Evolutionary conservation across 2,797 vertebrate species (phyloP).

Genomic region (Todus mexicanus): DNA sequence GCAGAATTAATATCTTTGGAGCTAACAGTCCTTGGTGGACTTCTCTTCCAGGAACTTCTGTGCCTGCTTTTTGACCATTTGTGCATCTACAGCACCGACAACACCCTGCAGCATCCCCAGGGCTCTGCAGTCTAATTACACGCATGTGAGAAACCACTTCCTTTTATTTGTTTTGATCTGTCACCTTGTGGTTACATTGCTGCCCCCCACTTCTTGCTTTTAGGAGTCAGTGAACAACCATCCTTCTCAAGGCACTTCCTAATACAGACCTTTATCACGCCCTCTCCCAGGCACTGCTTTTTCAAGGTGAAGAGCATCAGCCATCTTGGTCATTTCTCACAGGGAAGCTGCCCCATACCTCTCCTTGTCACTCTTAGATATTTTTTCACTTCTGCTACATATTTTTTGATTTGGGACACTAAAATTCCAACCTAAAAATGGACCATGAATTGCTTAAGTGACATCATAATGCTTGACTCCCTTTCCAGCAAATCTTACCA

Average conservation of each 20-base stretch:
- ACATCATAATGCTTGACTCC: background rate
- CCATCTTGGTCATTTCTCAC: background rate
- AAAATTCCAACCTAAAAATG: background rate
- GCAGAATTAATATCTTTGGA: background rate
- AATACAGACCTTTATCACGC: background rate
- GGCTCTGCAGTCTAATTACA: background rate
- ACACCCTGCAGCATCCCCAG: background rate
- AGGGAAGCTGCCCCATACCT: background rate
- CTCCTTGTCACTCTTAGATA: background rate
- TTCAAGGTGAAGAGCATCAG: background rate
- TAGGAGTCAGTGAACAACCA: background rate
- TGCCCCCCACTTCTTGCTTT: slow-evolving; percentile 31
- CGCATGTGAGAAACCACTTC: slow-evolving; percentile 33
- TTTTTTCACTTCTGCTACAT: background rate
- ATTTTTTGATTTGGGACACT: background rate
- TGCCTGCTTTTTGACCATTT: background rate
- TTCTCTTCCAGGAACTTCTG: background rate
- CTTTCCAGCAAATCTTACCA: background rate
- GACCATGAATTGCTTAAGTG: background rate
- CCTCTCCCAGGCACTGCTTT: background rate
- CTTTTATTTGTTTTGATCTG: slow-evolving; percentile 40
- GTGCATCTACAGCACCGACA: background rate
- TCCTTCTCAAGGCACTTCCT: background rate
- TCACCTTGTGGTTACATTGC: slow-evolving; percentile 31
- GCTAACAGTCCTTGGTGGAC: background rate